Base-by-base conservation (phyloP, 2,888 invertebrate species). In the Muscina levida region DNA sequence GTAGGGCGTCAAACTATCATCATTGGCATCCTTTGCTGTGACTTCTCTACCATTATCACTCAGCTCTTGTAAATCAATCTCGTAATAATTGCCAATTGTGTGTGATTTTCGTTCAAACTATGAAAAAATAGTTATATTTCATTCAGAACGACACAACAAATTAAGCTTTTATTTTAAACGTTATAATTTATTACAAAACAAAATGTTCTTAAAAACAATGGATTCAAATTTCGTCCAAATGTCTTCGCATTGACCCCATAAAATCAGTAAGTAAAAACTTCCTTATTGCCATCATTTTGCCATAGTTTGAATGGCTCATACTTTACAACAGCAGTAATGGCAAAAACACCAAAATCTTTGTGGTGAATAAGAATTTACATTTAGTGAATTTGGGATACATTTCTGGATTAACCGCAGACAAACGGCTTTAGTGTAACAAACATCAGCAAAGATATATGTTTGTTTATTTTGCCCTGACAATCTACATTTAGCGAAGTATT, bases 361-460 rank as follows among this genome's bases (percentile, higher is more conserved):
- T 31, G 8, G 8, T 31, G 31, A 31, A 31, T 31, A 42, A 42
- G 22, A 37, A 11, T 42, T 17, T 13, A 19, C 42, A 1, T 62
- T 62, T 42, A 22, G 42, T 53, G 53, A 68, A 42, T 22, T 53
- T 19, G 3, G 22, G 42, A 56, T 56, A 68, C 53, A 22, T n/a
- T n/a, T n/a, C n/a, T n/a, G n/a, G 53, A 53, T 53, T 68, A 42
- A 56, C 26, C 39, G 22, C 11, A 4, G 62, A 42, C 42, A 68
- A 22, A 10, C 42, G 31, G 37, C 8, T 39, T 68, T 68, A n/a
- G n/a, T n/a, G n/a, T n/a, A 68, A 68, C 68, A 53, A 39, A 68
- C 53, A 24, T 68, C 53, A 53, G 24, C 31, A 51, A 19, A 2
- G 19, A 67, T 67, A 67, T 39, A 31, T 31, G 31, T 31, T 5